Evolutionary conservation across 2,797 vertebrate genomes (phyloP).

Genomic region (Heliangelus exortis): DNA sequence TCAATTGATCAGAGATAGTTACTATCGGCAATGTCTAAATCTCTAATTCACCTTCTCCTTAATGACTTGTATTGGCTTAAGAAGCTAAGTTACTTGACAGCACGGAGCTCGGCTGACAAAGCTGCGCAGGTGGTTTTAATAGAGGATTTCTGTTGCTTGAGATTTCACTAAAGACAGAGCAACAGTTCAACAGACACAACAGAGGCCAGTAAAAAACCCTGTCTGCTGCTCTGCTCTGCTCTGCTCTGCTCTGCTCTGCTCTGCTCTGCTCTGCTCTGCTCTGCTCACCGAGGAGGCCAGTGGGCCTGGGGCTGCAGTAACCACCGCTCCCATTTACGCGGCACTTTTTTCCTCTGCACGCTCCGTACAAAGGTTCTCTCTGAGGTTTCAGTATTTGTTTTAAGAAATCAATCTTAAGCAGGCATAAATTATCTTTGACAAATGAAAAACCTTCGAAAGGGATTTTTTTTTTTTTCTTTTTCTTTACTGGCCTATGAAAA

Average conservation of each 20-base stretch:
- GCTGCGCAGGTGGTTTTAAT: constrained; percentile 85
- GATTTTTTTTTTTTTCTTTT: not conserved
- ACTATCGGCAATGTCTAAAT: constrained; percentile 77
- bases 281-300: constrained; percentile 57
- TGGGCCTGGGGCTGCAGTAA: constrained; percentile 32
- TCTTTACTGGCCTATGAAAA: constrained; percentile 40
- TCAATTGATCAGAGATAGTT: constrained; percentile 85
- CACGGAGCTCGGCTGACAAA: constrained; percentile 79
- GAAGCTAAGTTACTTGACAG: constrained; percentile 79
- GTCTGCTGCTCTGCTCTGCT: constrained; percentile 30
- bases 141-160: constrained; percentile 76
- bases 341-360: constrained; percentile 51
- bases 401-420: constrained; percentile 72
- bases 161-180: constrained; percentile 80
- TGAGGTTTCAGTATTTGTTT: constrained; percentile 78
- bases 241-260: constrained; percentile 8
- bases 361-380: constrained; percentile 66
- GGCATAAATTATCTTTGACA: constrained; percentile 78
- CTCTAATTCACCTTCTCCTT: constrained; percentile 80
- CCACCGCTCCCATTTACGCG: constrained; percentile 42
- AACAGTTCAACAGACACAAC: constrained; percentile 83
- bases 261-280: constrained; percentile 8
- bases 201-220: constrained; percentile 75
- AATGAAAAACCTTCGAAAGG: constrained; percentile 55
- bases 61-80: constrained; percentile 87